Evolutionary conservation across 2,113 vertebrate species (phyloP).

Genomic region (Actenoides hombroni): DNA sequence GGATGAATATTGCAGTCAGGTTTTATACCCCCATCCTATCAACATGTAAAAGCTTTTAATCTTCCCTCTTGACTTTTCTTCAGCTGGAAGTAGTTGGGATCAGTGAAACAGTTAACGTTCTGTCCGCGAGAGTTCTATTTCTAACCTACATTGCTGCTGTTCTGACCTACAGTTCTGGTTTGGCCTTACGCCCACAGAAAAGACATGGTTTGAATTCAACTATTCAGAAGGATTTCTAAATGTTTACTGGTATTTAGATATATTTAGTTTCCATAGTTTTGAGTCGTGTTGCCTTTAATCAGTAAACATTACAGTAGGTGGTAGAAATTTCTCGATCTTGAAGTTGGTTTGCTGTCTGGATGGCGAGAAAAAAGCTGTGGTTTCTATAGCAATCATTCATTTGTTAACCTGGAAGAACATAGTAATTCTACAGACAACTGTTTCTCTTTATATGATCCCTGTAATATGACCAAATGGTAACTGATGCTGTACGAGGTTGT

Average conservation of each 20-base stretch:
- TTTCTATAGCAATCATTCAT: conserved; percentile 61
- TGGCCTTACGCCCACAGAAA: neutral
- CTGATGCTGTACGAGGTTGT: neutral
- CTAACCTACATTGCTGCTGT: neutral
- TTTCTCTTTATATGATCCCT: neutral
- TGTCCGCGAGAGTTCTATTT: neutral
- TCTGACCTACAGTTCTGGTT: conserved; percentile 15
- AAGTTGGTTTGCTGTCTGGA: neutral
- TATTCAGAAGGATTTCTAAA: neutral
- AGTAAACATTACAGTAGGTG: neutral
- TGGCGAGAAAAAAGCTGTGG: neutral
- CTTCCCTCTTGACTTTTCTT: neutral
- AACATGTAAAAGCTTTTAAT: neutral
- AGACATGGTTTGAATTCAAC: conserved; percentile 1
- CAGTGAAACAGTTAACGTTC: neutral
- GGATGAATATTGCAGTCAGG: neutral
- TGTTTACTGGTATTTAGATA: neutral
- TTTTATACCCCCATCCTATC: neutral
- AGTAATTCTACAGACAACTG: neutral
- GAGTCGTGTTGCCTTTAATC: neutral
- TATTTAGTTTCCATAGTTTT: neutral
- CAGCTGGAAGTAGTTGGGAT: neutral
- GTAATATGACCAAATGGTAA: neutral
- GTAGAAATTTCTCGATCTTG: conserved; percentile 44
- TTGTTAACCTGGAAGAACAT: conserved; percentile 25